phyloP scores from a whole-genome alignment of 2,797 vertebrate species.

The Melanotaenia maccullochi region DNA sequence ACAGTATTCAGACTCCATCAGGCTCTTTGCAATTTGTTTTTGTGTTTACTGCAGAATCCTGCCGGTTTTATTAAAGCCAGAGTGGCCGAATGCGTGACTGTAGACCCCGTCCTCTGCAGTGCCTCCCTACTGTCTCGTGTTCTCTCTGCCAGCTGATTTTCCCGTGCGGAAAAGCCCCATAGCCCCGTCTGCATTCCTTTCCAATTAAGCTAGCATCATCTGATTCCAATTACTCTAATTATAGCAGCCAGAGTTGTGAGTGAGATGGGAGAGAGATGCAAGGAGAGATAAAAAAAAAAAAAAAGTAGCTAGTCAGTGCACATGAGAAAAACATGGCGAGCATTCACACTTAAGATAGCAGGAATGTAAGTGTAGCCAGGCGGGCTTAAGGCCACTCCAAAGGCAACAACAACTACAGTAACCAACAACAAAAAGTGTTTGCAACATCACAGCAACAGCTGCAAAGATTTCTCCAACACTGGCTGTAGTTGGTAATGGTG shows the following conservation, averaged over 20 bases:
- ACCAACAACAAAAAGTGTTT: slow-evolving; percentile 63
- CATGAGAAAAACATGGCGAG: slow-evolving; percentile 34
- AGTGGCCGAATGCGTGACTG: slow-evolving; percentile 59
- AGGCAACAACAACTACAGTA: slow-evolving; percentile 66
- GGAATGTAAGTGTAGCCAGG: slow-evolving; percentile 46
- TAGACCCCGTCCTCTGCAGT: slow-evolving; percentile 39
- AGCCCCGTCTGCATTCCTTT: slow-evolving; percentile 81
- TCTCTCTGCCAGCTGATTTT: slow-evolving; percentile 70
- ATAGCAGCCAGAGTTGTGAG: slow-evolving; percentile 72
- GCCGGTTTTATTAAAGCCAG: slow-evolving; percentile 53
- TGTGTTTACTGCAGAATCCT: slow-evolving; percentile 39
- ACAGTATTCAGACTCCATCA: slow-evolving; percentile 22
- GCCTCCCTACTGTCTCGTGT: slow-evolving; percentile 52
- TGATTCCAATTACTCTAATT: slow-evolving; percentile 86
- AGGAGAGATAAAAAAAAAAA: slow-evolving; percentile 25
- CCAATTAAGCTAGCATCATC: slow-evolving; percentile 84
- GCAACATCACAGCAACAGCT: slow-evolving; percentile 60
- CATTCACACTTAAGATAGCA: slow-evolving; percentile 58
- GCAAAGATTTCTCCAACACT: slow-evolving; percentile 35
- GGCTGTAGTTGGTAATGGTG: slow-evolving; percentile 22
- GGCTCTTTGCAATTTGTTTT: slow-evolving; percentile 47
- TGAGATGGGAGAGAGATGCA: slow-evolving; percentile 25
- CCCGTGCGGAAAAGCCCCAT: slow-evolving; percentile 72
- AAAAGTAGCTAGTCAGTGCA: slow-evolving; percentile 4
- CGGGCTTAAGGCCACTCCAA: slow-evolving; percentile 55